Percentiles rank a stretch among this genome's conserved stretches.
phyloP scores from a whole-genome alignment of 2,113 vertebrate species.

The Laterallus jamaicensis region DNA sequence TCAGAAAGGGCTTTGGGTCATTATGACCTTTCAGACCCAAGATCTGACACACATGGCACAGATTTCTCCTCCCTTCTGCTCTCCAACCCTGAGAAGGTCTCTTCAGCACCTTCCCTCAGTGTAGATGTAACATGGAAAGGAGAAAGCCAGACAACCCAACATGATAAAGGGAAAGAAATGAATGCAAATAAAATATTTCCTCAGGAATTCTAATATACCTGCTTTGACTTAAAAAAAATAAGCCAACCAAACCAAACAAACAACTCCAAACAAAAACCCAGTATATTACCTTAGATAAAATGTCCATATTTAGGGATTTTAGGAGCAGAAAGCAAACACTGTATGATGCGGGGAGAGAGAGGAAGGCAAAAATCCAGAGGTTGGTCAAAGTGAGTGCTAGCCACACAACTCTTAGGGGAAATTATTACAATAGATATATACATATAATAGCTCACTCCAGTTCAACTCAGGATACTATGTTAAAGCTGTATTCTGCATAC shows the following conservation, averaged over 20 bases:
- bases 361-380: neutral
- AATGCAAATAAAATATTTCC: neutral
- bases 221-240: accelerated
- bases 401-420: neutral
- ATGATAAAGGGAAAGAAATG: neutral
- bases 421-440: neutral
- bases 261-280: too few relatives aligned
- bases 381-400: neutral
- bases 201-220: neutral
- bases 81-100: neutral
- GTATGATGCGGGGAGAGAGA: neutral
- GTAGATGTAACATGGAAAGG: neutral
- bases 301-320: neutral
- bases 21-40: neutral
- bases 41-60: neutral
- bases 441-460: neutral
- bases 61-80: neutral
- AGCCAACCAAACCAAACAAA: too few relatives aligned
- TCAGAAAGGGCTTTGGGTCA: neutral
- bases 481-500: neutral
- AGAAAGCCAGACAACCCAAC: neutral
- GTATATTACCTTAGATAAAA: neutral
- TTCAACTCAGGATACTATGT: neutral
- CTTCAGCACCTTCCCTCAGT: neutral
- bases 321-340: neutral